phyloP scores from a whole-genome alignment of 2,113 vertebrate species.

The Salvelinus sp. region DNA sequence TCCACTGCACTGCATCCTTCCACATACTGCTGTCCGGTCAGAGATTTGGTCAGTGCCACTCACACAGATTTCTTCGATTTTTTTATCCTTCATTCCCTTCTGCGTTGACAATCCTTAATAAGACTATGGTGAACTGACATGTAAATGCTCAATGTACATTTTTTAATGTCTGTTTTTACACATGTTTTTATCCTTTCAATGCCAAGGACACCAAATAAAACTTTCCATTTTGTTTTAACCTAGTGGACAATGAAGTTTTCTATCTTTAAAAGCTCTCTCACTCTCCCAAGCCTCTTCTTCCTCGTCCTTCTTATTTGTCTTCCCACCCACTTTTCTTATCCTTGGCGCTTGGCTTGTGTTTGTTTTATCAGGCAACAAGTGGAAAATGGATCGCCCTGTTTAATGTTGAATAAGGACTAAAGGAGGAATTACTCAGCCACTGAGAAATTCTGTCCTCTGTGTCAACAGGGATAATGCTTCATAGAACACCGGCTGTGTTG shows the following conservation, averaged over 20 bases:
- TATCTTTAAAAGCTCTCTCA: conserved; percentile 23
- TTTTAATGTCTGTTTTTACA: no score
- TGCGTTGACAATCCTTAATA: no score
- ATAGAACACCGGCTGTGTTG: neutral
- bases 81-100: no score
- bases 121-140: no score
- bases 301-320: neutral
- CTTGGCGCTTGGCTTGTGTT: conserved; percentile 7
- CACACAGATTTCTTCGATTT: no score
- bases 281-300: neutral
- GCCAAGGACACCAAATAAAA: no score
- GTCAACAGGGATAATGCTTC: neutral
- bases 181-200: no score
- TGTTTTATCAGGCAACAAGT: conserved; percentile 15
- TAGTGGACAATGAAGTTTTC: conserved; percentile 12
- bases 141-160: no score
- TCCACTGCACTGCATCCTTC: no score
- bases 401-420: conserved; percentile 12
- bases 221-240: no score
- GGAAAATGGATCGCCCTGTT: conserved; percentile 2
- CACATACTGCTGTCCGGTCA: no score
- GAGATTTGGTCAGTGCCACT: no score
- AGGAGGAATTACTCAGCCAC: conserved; percentile 4
- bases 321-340: neutral
- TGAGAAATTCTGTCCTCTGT: neutral